These are phyloP conservation scores for Nanger granti DNA, from an alignment of 2,113 vertebrate genomes.

Conservation along the genomic window DNA sequence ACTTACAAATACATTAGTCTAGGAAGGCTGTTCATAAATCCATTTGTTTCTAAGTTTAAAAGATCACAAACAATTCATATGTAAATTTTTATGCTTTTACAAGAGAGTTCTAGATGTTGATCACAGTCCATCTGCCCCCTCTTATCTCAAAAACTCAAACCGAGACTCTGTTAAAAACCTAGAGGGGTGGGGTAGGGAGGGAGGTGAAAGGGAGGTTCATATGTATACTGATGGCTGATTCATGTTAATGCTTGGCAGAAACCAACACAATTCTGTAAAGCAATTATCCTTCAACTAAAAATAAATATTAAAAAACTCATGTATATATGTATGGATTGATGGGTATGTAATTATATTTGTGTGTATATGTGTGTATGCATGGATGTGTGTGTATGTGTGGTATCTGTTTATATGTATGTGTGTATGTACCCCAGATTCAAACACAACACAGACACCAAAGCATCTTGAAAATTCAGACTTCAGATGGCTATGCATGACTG, in stretches of 20 bases:
- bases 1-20: neutral
- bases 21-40: neutral
- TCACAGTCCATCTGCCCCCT: neutral
- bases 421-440: neutral
- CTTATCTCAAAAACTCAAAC: neutral
- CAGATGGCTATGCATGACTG: neutral
- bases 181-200: neutral
- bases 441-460: neutral
- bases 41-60: neutral
- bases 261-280: neutral
- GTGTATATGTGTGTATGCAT: neutral
- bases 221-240: neutral
- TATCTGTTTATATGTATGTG: neutral
- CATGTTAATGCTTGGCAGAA: neutral
- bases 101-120: neutral
- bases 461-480: neutral
- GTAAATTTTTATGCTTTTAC: neutral
- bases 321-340: neutral
- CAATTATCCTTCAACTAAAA: neutral
- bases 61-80: neutral
- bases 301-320: neutral
- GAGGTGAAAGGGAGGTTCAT: neutral
- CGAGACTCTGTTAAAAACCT: neutral
- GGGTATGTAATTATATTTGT: neutral
- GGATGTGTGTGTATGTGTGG: neutral